Base-by-base conservation (phyloP, 2,888 invertebrate genomes). In the Yponomeuta plumbellus region DNA sequence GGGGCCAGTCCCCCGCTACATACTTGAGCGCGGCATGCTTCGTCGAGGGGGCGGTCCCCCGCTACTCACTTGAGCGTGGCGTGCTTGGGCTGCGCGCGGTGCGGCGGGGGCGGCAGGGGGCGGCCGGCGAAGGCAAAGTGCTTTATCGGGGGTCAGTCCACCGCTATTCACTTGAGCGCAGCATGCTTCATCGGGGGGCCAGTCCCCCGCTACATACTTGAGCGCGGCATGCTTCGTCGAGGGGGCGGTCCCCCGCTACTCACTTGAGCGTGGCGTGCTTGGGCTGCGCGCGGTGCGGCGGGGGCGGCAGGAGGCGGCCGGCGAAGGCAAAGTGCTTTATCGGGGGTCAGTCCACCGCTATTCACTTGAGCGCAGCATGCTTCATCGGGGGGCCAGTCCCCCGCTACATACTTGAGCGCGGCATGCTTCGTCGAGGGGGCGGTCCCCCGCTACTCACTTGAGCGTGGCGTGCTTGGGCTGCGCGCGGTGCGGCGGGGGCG, bases 121-220 rank as follows among this genome's bases (percentile, higher is more conserved):
- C 95, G 96, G 66, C 95, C 96, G 58, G 95, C 95, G 77, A 98
- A 97, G 66, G 98, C 98, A 89, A 98, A 99, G 84, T 98, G 96
- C 79, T 2, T 26, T 5, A 5, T 26, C 3, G 26, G 2, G 2
- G 5, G 5, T 13, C 13, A 39, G 5, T 3, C 1, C 11, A 10
- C 22, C n/a, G 63, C 44, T 2, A 11, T 58, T 11, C 81, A 96
- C 95, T 95, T 96, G 34, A 34, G 92, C 21, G 98, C 98, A 66
- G 97, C 96, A 82, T 97, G 97, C 79, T 98, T 98, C 26, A 5
- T 26, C 3, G 26, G 3, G 2, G 2, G 5, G 5, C 13, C 13
- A 39, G 5, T 3, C 1, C 11, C 22, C 22, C n/a, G 63, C 44
- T 2, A 11, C 65, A 3, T 81, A 96, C 95, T 95, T 96, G 34